Evolutionary conservation across 2,888 invertebrate genomes (phyloP), one percentile per base, ranked within the genome.

Genomic region (Pheosia gnoma): DNA sequence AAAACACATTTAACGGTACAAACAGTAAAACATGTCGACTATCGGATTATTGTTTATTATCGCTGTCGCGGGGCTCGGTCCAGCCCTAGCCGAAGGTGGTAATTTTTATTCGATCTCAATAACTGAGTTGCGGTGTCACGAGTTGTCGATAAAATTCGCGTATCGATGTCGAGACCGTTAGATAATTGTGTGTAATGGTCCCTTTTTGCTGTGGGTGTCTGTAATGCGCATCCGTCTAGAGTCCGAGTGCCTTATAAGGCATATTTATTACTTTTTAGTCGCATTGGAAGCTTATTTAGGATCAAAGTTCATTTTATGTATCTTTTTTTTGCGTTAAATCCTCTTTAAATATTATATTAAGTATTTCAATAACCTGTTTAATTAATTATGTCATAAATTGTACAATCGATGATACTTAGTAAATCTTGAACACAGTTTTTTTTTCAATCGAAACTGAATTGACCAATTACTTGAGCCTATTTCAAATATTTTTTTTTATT

Each of bases 81-180:
- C 78, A 62, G 77, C 81, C 75, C 77, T 83, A 65, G 79, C 80
- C 65, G 82, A 87, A 90, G 91, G 90, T 90, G 80, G 78, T 82
- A 82, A 85, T 85, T 81, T 65, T 78, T 72, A 60, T 57, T 67
- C 70, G 63, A 68, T 72, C 72, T 67, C 72, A 80, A 77, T 82
- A 81, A 86, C 83, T 80, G 64, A 38, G 11, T 76, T 61, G 70
- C 57, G 67, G 67, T 72, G 72, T 77, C 79, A 78, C 77, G 82
- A 81, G 70, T 74, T 36, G 59, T 67, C 75, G 71, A 78, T 80
- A 77, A 77, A 77, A 78, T 78, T 75, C 70, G 74, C 76, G 67
- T 77, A 72, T 72, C 63, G 52, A 68, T 63, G 51, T 66, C 38
- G 70, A 64, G 69, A 78, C 83, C 82, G 84, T 80, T 83, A 83